Percentiles rank a stretch among this genome's conserved stretches.
phyloP scores from a whole-genome alignment of 2,113 vertebrate genomes.

The Oryctolagus cuniculus region mOryCun1.1 NC_091435.1:103785001-103785500 shows the following conservation, averaged over 20 bases:
- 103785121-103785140: neutral
- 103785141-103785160: neutral
- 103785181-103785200: neutral
- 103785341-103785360: slow-evolving; percentile 37
- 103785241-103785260: slow-evolving; percentile 15
- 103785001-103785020: no score
- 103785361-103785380: neutral
- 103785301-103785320: slow-evolving; percentile 70
- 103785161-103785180: neutral
- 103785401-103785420: neutral
- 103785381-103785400: slow-evolving; percentile 11
- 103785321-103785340: neutral
- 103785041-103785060: neutral
- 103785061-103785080: neutral
- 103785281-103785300: slow-evolving; percentile 46
- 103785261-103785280: slow-evolving; percentile 10
- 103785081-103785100: neutral
- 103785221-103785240: slow-evolving; percentile 43
- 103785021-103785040: no score
- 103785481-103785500: neutral
- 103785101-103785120: neutral
- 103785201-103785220: neutral
- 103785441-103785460: slow-evolving; percentile 52
- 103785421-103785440: neutral
- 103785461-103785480: neutral